Evolutionary conservation across 2,113 vertebrate species (phyloP), one percentile per base, ranked within the genome.

Genomic region (Melanostigma gelatinosum): DNA sequence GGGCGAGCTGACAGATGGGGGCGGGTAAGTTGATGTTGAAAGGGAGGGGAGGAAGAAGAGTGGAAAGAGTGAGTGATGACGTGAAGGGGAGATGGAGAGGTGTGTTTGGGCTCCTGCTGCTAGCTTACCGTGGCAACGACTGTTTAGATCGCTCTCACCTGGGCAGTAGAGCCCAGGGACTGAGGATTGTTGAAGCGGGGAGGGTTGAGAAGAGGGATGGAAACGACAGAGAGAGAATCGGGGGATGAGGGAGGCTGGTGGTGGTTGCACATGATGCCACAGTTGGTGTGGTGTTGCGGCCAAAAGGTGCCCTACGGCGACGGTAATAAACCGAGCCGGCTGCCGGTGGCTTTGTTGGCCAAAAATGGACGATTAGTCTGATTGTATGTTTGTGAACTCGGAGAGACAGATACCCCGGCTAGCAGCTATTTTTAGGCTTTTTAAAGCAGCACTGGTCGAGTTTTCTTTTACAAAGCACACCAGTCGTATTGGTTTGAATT

Each of bases 281-380:
- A 92, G 88, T 92, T 87, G 91, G 91, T 87, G 90, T n/a, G 72
- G 66, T 71, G 81, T 85, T 85, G 54, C 62, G 69, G 89, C 91
- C 88, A 92, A 92, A 79, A 69, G 32, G 71, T 61, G 65, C 72
- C 91, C 90, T 54, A 36, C 60, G 20, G 88, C 22, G 84, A 82
- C 61, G 58, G 61, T 77, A 85, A 92, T 87, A 75, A 88, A 85
- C 83, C 74, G 58, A 82, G 85, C 69, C 34, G 50, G 75, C 82
- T 85, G 76, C 72, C n/a, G 71, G n/a, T 61, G 86, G 42, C 62
- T 85, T 77, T 71, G 57, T 48, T 20, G 69, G 69, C 67, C 55
- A 87, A 78, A 54, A 87, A 79, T 24, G 67, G 63, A 50, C 46
- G 50, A 85, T 88, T 80, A 79, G 71, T 81, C 63, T 75, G 75